These are phyloP conservation scores for Meloidogyne chitwoodi DNA, from an alignment of 1,140 invertebrate genomes.

Conservation along the genomic window DNA sequence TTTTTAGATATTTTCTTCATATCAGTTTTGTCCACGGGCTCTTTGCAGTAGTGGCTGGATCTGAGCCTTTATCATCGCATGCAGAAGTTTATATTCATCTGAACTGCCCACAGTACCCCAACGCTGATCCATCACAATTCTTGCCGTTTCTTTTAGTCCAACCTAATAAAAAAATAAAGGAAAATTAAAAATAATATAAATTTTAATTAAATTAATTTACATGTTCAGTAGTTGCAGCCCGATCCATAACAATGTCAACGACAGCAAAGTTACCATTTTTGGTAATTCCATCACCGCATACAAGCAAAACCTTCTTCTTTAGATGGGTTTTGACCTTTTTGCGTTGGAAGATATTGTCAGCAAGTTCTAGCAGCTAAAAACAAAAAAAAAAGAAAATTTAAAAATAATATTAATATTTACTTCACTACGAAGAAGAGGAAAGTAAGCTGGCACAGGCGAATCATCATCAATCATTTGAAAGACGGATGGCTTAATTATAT, in stretches of 20 bases:
- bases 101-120: background rate
- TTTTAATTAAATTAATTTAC: background rate
- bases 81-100: background rate
- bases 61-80: background rate
- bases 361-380: background rate
- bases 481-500: background rate
- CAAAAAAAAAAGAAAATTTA: background rate
- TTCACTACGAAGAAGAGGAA: background rate
- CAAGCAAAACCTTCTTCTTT: background rate
- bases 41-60: background rate
- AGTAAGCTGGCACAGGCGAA: background rate
- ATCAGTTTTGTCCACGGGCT: background rate
- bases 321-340: background rate
- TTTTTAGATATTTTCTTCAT: too few relatives aligned
- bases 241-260: background rate
- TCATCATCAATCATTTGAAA: background rate
- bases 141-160: background rate
- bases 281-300: background rate
- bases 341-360: background rate
- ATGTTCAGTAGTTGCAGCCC: background rate
- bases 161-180: background rate
- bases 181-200: background rate
- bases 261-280: background rate
- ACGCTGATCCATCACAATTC: background rate
- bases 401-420: background rate